Conservation (phyloP, 2,797 vertebrate genomes). For the Carduelis carduelis region DNA sequence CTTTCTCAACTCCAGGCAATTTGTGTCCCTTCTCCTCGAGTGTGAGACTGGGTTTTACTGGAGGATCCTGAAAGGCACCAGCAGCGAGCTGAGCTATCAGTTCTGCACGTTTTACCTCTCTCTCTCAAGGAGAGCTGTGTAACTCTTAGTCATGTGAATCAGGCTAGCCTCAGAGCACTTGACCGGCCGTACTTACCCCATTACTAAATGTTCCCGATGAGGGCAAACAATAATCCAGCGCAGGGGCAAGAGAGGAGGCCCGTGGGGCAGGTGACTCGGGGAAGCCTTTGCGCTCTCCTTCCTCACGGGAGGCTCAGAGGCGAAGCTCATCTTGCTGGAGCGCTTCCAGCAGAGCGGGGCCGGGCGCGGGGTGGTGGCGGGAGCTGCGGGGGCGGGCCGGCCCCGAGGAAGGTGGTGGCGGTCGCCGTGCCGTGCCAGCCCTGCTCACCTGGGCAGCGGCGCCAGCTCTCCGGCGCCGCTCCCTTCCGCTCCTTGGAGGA, state of each 20-base stretch:
- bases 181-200: accelerated
- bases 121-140: not conserved
- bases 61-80: not conserved
- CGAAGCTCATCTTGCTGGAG: not conserved
- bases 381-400: not conserved
- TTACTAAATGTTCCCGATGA: accelerated
- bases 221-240: not conserved
- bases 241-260: not conserved
- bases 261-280: not conserved
- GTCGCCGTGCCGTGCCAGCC: not conserved
- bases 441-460: not conserved
- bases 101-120: not conserved
- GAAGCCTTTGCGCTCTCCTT: not conserved
- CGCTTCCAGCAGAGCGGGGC: not conserved
- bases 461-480: not conserved
- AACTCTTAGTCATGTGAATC: not conserved
- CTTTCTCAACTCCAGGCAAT: not conserved
- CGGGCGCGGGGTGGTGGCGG: not conserved
- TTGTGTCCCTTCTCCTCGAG: not conserved
- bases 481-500: not conserved
- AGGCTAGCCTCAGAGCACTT: not conserved
- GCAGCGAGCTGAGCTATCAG: accelerated
- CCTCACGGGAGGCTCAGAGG: accelerated
- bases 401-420: not conserved
- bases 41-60: not conserved